Evolutionary conservation across 1,140 invertebrate genomes (phyloP), one percentile per base, ranked within the genome.

Genomic region (Orchestia grillus): DNA sequence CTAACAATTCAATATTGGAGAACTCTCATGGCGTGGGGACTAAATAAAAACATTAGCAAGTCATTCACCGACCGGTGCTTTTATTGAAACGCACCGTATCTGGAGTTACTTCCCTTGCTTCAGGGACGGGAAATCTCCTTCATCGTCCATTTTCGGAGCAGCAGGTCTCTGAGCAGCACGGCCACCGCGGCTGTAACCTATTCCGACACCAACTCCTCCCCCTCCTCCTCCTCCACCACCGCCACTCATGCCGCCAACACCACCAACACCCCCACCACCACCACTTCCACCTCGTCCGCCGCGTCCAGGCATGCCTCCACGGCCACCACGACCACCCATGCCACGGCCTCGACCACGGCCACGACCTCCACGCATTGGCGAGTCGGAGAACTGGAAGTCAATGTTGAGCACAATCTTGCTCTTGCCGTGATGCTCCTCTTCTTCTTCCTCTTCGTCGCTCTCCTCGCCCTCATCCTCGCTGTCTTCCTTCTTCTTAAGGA

Each of bases 121-220:
- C 97, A 99, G 98, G 97, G 98, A 99, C 96, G 99, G 99, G 97
- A 99, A 99, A 98, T 99, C 99, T 97, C 98, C 98, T 98, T 99
- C 99, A 97, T 99, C 99, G 97, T 99, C 99, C 95, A 99, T 99
- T 97, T 99, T 99, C 43, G 99, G 99, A 97, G 99, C 99, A 47
- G 92, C 92, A 97, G 98, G 98, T 97, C 98, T 97, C n/a, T 96
- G 90, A 44, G 96, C 96, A 53, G 97, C 97, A 77, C 97, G 95
- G 77, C 97, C 97, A 87, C 96, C 96, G 40, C 96, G 92, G 87
- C 97, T 97, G 57, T 96, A 97, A 42, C 96, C 96, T 45, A 96
- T 96, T 94, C 95, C 95, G 0, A 91, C 94, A 43, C 97, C 95
- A 40, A 90, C 88, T 44, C 62, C 44, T 45, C 91, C 96, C 44